A percentile compares a stretch with the other conserved stretches of the same genome.
Conservation (phyloP, 2,797 vertebrate genomes). For the Etheostoma perlongum region DNA sequence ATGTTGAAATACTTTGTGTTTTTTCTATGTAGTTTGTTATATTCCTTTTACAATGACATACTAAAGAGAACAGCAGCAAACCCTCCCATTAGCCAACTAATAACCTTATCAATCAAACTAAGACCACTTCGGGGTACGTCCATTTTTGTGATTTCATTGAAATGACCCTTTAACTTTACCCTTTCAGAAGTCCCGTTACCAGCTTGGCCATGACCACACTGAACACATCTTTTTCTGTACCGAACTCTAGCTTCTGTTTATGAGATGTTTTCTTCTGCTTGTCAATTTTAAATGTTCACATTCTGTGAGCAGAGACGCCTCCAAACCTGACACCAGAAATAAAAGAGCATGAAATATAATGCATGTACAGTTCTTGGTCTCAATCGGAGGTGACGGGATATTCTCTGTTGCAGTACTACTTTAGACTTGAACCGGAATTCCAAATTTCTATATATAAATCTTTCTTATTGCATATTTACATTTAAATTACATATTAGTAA, state of each 20-base stretch:
- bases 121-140: background rate
- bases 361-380: conserved; percentile 28
- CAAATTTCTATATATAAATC: conserved; percentile 5
- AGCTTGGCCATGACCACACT: background rate
- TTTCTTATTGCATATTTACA: conserved; percentile 52
- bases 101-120: too few relatives aligned
- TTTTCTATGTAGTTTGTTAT: too few relatives aligned
- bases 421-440: background rate
- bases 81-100: background rate
- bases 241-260: too few relatives aligned
- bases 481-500: conserved; percentile 41
- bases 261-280: too few relatives aligned
- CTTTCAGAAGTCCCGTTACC: background rate
- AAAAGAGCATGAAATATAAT: background rate
- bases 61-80: background rate
- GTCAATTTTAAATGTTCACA: conserved; percentile 6
- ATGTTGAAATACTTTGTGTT: background rate
- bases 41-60: background rate
- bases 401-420: background rate
- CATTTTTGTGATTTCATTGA: conserved; percentile 21
- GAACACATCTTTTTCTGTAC: background rate
- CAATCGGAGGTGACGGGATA: background rate
- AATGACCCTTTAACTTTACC: conserved; percentile 27
- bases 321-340: conserved; percentile 20
- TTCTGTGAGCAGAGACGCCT: background rate